Evolutionary conservation across 2,888 invertebrate genomes (phyloP), one percentile per base, ranked within the genome.

Genomic region (Pammene fasciana): DNA sequence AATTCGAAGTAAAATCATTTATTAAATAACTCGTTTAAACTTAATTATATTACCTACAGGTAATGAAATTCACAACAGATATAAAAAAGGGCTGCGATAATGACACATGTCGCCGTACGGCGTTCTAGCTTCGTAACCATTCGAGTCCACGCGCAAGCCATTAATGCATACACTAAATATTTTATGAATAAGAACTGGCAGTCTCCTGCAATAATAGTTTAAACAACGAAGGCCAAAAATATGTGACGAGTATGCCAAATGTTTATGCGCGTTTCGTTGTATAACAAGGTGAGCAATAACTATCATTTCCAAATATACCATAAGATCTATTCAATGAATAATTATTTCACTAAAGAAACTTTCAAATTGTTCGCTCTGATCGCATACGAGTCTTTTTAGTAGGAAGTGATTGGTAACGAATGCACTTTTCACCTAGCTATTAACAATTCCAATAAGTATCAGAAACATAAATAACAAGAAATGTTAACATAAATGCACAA

Each of bases 41-140:
- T 54, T 67, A 59, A 46, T 67, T 50, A 50, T 18, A 56, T 48
- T 67, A 46, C 8, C 43, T 54, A 54, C n/a, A 54, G 34, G 34
- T 54, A 68, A 62, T 43, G 18, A 62, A 50, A 64, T 43, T 45
- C 16, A 50, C 62, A 62, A 64, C 68, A 64, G 48, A 34, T 67
- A 46, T 48, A 54, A 54, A 67, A 55, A n/a, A 56, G 43, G 11
- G 34, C 26, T 18, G 46, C 26, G n/a, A 34, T 10, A 54, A 6
- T 54, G 54, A 34, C n/a, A 11, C 6, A 6, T 11, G 18, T 11
- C 11, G 5, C 10, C 8, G 8, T 13, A 43, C 11, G 43, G 0
- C 0, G 43, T 43, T 43, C 13, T 10, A 43, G 43, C 43, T 43
- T 43, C 43, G 10, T 43, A 43, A 43, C 43, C 0, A 11, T 43